phyloP scores from a whole-genome alignment of 1,140 invertebrate genomes.

The Thalassaphorura encarpata region DNA sequence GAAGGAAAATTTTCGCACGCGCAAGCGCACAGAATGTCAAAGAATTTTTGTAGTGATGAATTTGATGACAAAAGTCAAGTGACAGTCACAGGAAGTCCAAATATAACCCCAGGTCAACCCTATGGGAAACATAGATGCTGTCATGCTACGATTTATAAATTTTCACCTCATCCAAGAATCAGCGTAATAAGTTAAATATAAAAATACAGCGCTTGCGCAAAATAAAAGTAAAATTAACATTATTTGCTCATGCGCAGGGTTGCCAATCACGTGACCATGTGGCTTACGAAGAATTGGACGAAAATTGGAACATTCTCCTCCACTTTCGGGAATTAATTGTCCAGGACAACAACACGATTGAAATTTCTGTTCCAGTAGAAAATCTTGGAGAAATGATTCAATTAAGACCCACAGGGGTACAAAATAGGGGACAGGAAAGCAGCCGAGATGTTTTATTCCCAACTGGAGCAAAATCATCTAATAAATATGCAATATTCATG shows the following conservation, averaged over 20 bases:
- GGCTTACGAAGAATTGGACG: constrained; percentile 46
- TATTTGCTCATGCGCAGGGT: constrained; percentile 34
- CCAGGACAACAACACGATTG: constrained; percentile 1
- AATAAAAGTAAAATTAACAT: not conserved
- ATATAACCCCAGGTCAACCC: not conserved
- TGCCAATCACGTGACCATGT: constrained; percentile 54
- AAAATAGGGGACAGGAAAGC: too few species aligned
- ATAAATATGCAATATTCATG: too few species aligned
- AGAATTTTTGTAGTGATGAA: not conserved
- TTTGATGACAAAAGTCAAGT: not conserved
- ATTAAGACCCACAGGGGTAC: too few species aligned
- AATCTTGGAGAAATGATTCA: too few species aligned
- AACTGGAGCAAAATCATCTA: too few species aligned
- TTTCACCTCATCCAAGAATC: not conserved
- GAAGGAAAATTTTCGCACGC: too few species aligned
- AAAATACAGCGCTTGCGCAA: not conserved
- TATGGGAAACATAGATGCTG: constrained; percentile 19
- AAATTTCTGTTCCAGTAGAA: too few species aligned
- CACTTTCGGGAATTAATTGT: constrained; percentile 57
- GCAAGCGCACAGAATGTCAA: too few species aligned
- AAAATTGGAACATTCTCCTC: constrained; percentile 37
- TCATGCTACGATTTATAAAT: constrained; percentile 1
- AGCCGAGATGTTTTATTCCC: too few species aligned
- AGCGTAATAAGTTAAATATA: constrained; percentile 38
- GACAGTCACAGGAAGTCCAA: not conserved